These are phyloP conservation scores for Chromis chromis DNA, from an alignment of 2,797 vertebrate species.

Conservation along the genomic window DNA sequence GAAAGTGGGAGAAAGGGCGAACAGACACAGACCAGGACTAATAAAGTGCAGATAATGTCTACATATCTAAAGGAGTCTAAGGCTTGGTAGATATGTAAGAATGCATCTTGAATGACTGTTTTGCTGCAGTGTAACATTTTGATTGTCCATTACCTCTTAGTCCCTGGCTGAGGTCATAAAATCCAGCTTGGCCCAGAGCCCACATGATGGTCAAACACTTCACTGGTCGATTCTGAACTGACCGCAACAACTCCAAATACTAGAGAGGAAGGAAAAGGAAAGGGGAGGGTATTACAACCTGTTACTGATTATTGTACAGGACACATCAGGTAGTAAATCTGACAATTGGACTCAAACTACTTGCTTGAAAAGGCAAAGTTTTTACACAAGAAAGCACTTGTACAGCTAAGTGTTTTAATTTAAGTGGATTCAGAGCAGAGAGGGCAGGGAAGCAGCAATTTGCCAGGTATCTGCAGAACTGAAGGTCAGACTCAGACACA, in stretches of 20 bases:
- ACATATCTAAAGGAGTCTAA: background rate
- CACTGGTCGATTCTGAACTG: constrained; percentile 89
- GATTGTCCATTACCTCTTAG: constrained; percentile 87
- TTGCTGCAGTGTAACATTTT: background rate
- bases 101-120: background rate
- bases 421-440: constrained; percentile 11
- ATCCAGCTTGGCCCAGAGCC: constrained; percentile 94
- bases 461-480: background rate
- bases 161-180: constrained; percentile 91
- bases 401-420: background rate
- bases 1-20: constrained; percentile 54
- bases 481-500: background rate
- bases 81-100: background rate
- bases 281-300: constrained; percentile 3
- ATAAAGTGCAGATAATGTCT: background rate
- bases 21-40: background rate
- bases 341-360: background rate
- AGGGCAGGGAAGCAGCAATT: background rate
- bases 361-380: background rate
- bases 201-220: constrained; percentile 97
- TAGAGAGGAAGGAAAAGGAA: constrained; percentile 52
- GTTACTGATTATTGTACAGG: constrained; percentile 13
- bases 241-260: constrained; percentile 93
- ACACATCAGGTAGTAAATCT: background rate
- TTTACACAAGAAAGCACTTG: background rate